Evolutionary conservation across 2,888 invertebrate genomes (phyloP), one percentile per base, ranked within the genome.

Genomic region (Drosophila melanocephala): DNA sequence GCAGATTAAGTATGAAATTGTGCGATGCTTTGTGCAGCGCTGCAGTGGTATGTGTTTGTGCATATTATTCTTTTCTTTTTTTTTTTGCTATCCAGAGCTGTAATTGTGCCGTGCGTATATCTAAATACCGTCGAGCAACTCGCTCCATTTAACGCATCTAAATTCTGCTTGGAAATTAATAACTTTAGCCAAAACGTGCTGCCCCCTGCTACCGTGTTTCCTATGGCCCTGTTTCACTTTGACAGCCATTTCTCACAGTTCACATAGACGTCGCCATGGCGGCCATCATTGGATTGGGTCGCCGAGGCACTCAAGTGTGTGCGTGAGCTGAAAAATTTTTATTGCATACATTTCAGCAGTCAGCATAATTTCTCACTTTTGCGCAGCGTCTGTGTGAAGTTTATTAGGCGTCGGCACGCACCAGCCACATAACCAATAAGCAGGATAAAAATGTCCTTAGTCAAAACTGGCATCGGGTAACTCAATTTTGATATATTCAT

Each of bases 291-390:
- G 68, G 57, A 26, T 39, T 33, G 58, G 30, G 62, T 57, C 60
- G 37, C 65, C 33, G 71, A 57, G 59, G 44, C 58, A 42, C 55
- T 55, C 57, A 67, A 67, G 73, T 56, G 84, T 79, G 85, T 81
- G 86, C 81, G 81, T 82, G 78, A 84, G 84, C 81, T 87, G 88
- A 91, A 89, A 88, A 90, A 91, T 90, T 89, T 90, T 91, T 90
- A 90, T 90, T 90, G 90, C 90, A 90, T 89, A 90, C 90, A 84
- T 89, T 91, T 85, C 60, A 84, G 81, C 87, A 83, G 85, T 81
- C 81, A 82, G 80, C 85, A 89, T 87, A 87, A 90, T 89, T 89
- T 90, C 90, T 90, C 89, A 91, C 88, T 90, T 90, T 77, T 79
- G 85, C 72, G 22, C 10, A 42, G 58, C 30, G 58, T 42, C 58